phyloP scores from a whole-genome alignment of 2,113 vertebrate genomes.

The Edolisoma coerulescens region DNA sequence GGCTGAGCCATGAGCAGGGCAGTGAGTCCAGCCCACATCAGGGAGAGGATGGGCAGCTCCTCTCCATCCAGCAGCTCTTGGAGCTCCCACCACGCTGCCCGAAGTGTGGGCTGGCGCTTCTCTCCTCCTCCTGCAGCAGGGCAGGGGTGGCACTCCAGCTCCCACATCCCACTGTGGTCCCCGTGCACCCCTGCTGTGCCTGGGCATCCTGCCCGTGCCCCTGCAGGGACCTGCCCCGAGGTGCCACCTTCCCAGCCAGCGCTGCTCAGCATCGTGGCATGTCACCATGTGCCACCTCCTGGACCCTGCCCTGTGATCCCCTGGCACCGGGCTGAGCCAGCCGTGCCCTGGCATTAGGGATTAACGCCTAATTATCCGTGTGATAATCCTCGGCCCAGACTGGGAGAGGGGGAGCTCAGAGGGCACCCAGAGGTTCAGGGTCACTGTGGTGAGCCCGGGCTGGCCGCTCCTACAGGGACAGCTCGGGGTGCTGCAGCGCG shows the following conservation, averaged over 20 bases:
- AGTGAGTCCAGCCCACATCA: neutral
- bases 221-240: neutral
- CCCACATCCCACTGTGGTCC: neutral
- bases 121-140: neutral
- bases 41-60: neutral
- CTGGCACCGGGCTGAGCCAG: neutral
- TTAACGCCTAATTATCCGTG: neutral
- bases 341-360: neutral
- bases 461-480: neutral
- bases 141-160: neutral
- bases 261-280: accelerated
- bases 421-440: neutral
- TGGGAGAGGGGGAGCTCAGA: neutral
- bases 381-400: neutral
- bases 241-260: neutral
- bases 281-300: neutral
- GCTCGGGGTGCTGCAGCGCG: neutral
- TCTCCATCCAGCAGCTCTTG: neutral
- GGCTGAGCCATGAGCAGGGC: neutral
- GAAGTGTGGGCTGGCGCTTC: accelerated
- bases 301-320: neutral
- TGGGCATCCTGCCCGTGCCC: neutral
- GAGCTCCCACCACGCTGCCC: accelerated
- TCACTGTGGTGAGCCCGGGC: neutral
- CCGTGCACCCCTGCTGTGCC: neutral